These are phyloP conservation scores for Leptinotarsa tumamoca DNA, from an alignment of 2,888 invertebrate genomes.

Conservation along the genomic window DNA sequence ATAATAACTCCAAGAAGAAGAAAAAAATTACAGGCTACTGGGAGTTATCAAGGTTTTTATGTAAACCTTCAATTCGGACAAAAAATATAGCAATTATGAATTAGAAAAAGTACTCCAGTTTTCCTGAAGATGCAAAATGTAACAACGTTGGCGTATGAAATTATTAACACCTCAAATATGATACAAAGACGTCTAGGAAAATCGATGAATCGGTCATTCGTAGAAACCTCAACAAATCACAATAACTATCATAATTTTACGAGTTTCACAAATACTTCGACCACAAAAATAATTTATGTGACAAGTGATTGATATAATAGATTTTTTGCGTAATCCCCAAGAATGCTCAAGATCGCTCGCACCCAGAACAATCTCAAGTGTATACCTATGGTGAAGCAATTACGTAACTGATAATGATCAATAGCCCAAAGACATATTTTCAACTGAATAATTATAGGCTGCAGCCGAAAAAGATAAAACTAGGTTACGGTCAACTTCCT, in stretches of 20 bases:
- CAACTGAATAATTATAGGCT: not conserved
- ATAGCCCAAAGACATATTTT: not conserved
- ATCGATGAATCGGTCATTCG: not conserved
- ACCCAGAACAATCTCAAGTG: constrained; percentile 2
- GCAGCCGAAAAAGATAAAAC: constrained; percentile 16
- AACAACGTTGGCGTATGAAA: no score
- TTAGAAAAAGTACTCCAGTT: no score
- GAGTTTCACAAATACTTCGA: not conserved
- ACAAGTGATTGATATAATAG: constrained; percentile 1
- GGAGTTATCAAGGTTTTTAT: no score
- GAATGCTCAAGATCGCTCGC: not conserved
- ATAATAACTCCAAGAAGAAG: no score
- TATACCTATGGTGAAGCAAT: not conserved
- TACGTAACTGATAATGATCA: not conserved
- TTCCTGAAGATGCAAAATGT: no score
- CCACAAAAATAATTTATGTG: constrained; percentile 1
- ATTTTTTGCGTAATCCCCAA: not conserved
- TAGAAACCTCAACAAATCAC: not conserved
- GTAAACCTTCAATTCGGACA: no score
- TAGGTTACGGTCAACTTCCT: constrained; percentile 30
- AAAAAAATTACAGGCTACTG: no score
- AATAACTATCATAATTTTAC: not conserved
- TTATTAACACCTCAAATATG: no score
- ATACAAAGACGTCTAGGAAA: no score
- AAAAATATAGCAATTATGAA: no score